phyloP scores from a whole-genome alignment of 37 sponge, comb jelly and placozoan genomes.

The Oopsacas minuta region DNA sequence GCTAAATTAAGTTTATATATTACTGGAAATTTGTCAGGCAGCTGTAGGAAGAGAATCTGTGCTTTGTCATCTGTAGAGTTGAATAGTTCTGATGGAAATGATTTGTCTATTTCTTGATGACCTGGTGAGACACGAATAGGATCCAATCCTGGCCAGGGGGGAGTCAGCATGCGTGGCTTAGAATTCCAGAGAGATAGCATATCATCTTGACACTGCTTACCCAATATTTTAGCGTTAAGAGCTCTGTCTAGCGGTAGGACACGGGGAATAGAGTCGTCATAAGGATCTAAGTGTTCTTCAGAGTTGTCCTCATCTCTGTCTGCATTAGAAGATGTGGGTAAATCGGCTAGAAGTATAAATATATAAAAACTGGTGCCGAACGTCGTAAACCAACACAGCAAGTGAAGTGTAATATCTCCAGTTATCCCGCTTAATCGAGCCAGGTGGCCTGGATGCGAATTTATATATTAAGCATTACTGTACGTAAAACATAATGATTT shows the following conservation, averaged over 20 bases:
- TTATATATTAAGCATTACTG: too few relatives aligned
- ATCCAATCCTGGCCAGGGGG: background rate
- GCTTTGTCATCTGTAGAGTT: background rate
- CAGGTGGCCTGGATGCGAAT: too few relatives aligned
- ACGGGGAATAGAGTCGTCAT: background rate
- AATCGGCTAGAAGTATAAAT: background rate
- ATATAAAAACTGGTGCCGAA: background rate
- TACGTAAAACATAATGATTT: background rate
- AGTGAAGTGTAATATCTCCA: too few relatives aligned
- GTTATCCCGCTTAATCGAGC: too few relatives aligned
- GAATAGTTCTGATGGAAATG: background rate
- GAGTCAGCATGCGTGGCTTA: background rate
- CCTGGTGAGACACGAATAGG: background rate
- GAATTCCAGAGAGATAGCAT: background rate
- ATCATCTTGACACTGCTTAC: background rate
- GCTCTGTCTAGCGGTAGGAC: background rate
- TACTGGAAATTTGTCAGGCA: background rate
- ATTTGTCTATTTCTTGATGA: background rate
- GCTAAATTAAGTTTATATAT: too few relatives aligned
- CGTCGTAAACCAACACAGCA: too few relatives aligned
- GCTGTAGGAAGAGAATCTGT: conserved; percentile 4
- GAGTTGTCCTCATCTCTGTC: too few relatives aligned
- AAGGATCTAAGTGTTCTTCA: background rate
- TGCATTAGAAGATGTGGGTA: background rate
- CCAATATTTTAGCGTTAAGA: background rate